Base-by-base conservation (phyloP, 1,140 invertebrate species). In the Melitaea cinxia region DNA sequence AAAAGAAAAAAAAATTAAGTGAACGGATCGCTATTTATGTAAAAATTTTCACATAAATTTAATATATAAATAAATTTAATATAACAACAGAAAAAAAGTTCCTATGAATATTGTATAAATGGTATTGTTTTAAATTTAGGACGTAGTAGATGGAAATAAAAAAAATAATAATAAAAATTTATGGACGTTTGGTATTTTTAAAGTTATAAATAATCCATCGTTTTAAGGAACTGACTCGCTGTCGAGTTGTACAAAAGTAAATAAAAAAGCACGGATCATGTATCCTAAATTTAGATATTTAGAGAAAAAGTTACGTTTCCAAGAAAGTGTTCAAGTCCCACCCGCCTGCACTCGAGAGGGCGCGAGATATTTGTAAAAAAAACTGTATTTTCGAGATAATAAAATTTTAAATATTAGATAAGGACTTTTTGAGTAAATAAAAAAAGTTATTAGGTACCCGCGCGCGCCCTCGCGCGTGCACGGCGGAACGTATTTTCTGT, bases 31-130 rank as follows among this genome's bases (percentile, higher is more conserved):
- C 88, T 91, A 86, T 91, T 89, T 88, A 88, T 91, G 84, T 90
- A 85, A 85, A 88, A 85, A 86, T 80, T 80, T 88, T 84, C 86
- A 88, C 84, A 84, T 91, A 89, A 89, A 89, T 86, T 72, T 84
- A 88, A 88, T 87, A 88, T 88, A 88, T 89, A 80, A 82, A 88
- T 91, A 85, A 85, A 87, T 85, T 88, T 79, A 86, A 87, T 91
- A 85, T 87, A 85, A 89, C 83, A 88, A 87, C 83, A 89, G 88
- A 88, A 88, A 88, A 86, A 84, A 89, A 90, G 88, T 89, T 89
- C 88, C 88, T 90, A 90, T 89, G 82, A 88, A 89, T 88, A 88
- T 88, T 89, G 82, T 91, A 88, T 91, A 89, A 87, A 88, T 80
- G 73, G 80, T 90, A 89, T 89, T 90, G 85, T 90, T 90, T 90